Conservation (phyloP, 1,140 invertebrate genomes). For the Mamestra configurata region DNA sequence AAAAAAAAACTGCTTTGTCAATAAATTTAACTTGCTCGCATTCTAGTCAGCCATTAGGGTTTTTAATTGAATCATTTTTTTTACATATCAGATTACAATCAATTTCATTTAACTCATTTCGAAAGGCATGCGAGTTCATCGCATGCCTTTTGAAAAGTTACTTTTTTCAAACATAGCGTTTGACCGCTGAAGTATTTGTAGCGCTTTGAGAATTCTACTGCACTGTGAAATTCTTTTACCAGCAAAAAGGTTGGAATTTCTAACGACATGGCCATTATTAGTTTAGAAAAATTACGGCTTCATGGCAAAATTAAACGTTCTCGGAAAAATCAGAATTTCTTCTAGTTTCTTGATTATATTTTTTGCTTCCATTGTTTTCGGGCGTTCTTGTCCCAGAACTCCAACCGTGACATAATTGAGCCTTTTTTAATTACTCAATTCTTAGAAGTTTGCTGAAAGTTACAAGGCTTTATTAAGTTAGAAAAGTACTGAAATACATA, state of each 20-base stretch:
- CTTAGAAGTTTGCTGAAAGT: background rate
- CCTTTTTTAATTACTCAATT: background rate
- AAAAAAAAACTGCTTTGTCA: no score
- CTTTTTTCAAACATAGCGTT: constrained; percentile 10
- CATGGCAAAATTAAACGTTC: background rate
- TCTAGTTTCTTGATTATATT: background rate
- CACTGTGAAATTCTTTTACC: background rate
- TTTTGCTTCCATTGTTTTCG: background rate
- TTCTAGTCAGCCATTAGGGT: background rate
- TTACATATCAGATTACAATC: background rate
- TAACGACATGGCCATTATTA: background rate
- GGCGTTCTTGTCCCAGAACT: background rate
- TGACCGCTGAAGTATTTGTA: background rate
- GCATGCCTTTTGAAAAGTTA: background rate
- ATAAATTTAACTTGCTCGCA: background rate
- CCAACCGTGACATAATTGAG: background rate
- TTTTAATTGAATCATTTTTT: background rate
- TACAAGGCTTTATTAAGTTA: no score
- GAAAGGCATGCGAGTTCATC: background rate
- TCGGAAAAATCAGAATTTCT: background rate
- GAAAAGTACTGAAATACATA: no score
- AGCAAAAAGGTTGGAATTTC: background rate
- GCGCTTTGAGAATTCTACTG: background rate
- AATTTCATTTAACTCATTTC: background rate
- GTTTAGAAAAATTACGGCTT: background rate